A percentile compares a stretch with the other conserved stretches of the same genome.
Conservation (phyloP, 1,140 invertebrate species). For the Cyclargus thomasi region DNA sequence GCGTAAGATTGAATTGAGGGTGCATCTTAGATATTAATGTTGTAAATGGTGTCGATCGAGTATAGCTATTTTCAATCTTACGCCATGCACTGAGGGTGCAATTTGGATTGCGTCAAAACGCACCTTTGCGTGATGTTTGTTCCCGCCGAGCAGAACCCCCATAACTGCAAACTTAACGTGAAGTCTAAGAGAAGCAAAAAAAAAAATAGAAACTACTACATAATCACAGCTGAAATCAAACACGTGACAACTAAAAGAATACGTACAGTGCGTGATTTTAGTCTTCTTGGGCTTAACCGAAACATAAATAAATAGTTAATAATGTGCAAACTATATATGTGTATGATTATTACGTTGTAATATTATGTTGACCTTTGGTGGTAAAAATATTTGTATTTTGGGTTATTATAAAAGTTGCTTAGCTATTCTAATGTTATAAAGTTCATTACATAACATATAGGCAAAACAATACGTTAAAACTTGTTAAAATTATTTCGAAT, state of each 20-base stretch:
- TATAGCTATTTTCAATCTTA: no score
- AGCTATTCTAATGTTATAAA: neutral
- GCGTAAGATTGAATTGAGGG: no score
- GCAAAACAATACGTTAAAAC: no score
- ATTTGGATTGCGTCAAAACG: no score
- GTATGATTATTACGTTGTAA: neutral
- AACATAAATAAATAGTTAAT: neutral
- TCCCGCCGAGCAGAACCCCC: no score
- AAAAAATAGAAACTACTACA: neutral
- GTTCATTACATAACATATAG: no score
- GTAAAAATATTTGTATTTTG: neutral
- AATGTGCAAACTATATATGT: neutral
- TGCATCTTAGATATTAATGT: no score
- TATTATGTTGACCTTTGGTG: slow-evolving; percentile 7
- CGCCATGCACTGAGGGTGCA: no score
- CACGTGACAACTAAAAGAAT: neutral
- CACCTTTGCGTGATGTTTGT: no score
- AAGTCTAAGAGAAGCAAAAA: neutral
- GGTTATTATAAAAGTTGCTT: neutral
- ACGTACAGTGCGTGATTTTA: neutral
- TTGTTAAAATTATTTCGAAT: no score
- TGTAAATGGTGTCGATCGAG: no score
- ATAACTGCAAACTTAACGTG: neutral
- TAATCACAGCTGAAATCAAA: slow-evolving; percentile 1
- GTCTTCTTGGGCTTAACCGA: neutral